Base-by-base conservation (phyloP, 1,140 invertebrate genomes). In the Hylyphantes graminicola region DNA sequence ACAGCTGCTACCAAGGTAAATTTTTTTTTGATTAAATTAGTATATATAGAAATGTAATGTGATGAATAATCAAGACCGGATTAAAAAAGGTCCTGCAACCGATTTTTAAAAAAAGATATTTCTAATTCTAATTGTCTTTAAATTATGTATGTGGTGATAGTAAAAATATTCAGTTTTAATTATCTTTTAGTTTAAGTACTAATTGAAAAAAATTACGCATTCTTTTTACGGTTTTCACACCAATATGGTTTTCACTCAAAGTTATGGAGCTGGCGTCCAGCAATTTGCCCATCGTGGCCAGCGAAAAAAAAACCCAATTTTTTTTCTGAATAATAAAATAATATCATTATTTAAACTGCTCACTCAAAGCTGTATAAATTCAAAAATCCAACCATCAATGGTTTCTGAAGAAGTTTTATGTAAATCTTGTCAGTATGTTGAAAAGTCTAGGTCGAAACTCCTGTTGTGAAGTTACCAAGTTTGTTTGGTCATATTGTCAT, bases 1-100 rank as follows among this genome's bases (percentile, higher is more conserved):
- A 91, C 90, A 10, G 87, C 90, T 59, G 90, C 90, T 9, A 90
- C 89, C n/a, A 88, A 90, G 79, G 90, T 90, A 86, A 88, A n/a
- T 9, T 8, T 13, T 6, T 59, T 13, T 59, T 59, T 0, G 7
- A 9, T 13, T 7, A 59, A 9, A 3, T 59, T 0, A 13, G 12
- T 59, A 13, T 57, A 59, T 59, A 10, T n/a, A 59, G 12, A 59
- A 13, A n/a, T 59, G 12, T 9, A 59, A 59, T 59, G n/a, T 9
- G 5, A 5, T 59, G n/a, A 59, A 59, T 5, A 4, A 59, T 59
- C n/a, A 59, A 59, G 3, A 59, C n/a, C 5, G n/a, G 4, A 59
- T 59, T 4, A 9, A 7, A 7, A 57, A 59, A 59, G n/a, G 7
- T n/a, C n/a, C 12, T 59, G 57, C 11, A 4, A n/a, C 12, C 5